phyloP scores from a whole-genome alignment of 1,140 invertebrate species.

The Cylas formicarius region DNA sequence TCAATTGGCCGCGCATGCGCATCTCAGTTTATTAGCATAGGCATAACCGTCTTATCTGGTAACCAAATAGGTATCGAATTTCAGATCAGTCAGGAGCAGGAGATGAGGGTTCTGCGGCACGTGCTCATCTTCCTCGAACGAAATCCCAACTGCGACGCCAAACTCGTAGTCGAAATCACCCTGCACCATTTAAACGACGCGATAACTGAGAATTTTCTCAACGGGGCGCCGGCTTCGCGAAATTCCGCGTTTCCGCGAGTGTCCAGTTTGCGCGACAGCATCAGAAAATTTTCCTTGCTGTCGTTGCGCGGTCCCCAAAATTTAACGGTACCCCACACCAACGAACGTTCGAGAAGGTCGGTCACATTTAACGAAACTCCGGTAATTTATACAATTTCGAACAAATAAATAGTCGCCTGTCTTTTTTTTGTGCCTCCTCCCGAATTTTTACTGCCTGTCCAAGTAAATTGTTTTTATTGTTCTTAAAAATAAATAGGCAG shows the following conservation, averaged over 20 bases:
- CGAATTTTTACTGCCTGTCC: background rate
- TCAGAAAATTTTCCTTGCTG: conserved; percentile 27
- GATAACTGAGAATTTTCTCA: conserved; percentile 22
- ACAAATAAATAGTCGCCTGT: too few species aligned
- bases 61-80: conserved; percentile 9
- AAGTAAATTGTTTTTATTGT: background rate
- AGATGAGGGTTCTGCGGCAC: conserved; percentile 28
- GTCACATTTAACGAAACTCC: conserved; percentile 9
- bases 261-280: conserved; percentile 29
- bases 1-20: background rate
- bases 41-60: background rate
- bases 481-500: too few species aligned
- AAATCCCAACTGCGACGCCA: conserved; percentile 24
- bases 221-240: conserved; percentile 10
- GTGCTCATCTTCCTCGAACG: conserved; percentile 28
- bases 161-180: conserved; percentile 31
- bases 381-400: conserved; percentile 8
- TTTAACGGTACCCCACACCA: too few species aligned
- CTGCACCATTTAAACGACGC: conserved; percentile 21
- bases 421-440: too few species aligned
- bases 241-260: conserved; percentile 24
- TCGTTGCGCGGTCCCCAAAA: conserved; percentile 18
- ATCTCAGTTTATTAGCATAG: background rate
- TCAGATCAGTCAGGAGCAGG: conserved; percentile 29
- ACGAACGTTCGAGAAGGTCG: too few species aligned